These are phyloP conservation scores for Anthoscopus minutus DNA, from an alignment of 2,113 vertebrate genomes.

Conservation along the genomic window DNA sequence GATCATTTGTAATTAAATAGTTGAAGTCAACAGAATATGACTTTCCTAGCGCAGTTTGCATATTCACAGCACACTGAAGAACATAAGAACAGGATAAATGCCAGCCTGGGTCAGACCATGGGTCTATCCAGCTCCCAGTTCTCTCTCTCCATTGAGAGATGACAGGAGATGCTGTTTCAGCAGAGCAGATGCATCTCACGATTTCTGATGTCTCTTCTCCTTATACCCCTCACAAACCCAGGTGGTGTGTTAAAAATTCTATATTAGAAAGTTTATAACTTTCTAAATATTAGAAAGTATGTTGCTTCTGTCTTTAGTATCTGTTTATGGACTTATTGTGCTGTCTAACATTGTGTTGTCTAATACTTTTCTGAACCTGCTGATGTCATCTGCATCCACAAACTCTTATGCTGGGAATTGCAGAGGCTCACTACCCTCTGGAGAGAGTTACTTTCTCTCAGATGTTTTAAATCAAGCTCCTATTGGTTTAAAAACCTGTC, in stretches of 20 bases:
- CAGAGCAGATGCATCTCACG: neutral
- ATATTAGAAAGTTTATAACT: neutral
- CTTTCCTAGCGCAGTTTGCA: neutral
- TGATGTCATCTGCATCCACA: neutral
- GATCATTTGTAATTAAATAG: neutral
- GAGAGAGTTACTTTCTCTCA: neutral
- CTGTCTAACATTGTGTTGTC: neutral
- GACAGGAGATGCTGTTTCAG: neutral
- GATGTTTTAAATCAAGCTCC: neutral
- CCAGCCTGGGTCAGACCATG: neutral
- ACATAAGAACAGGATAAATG: neutral
- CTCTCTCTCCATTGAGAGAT: neutral
- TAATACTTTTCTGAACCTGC: neutral
- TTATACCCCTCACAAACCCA: neutral
- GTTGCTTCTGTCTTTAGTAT: neutral
- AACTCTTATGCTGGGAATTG: neutral
- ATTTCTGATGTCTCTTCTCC: neutral
- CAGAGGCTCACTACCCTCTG: neutral
- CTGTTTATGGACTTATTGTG: neutral
- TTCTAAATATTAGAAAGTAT: neutral
- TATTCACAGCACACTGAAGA: neutral
- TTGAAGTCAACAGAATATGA: neutral
- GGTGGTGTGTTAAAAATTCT: neutral
- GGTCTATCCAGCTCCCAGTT: neutral
- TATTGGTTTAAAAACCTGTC: neutral